Percentiles rank a stretch among this genome's conserved stretches.
phyloP scores from a whole-genome alignment of 2,888 invertebrate genomes.

The Axea sp. region DNA sequence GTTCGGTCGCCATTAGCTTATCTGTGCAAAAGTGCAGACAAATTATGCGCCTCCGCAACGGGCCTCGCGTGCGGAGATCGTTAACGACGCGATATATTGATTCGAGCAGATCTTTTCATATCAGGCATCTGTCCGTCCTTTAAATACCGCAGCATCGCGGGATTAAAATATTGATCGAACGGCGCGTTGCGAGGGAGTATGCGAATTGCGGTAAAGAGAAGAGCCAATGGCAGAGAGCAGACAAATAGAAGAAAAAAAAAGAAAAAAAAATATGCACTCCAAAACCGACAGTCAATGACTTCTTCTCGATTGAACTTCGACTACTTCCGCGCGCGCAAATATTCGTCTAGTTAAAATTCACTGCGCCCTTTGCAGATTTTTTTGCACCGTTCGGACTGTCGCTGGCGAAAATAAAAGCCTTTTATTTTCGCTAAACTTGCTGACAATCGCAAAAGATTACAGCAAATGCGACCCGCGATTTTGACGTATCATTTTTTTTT shows the following conservation, averaged over 20 bases:
- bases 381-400: slow-evolving; percentile 16
- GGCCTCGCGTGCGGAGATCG: slow-evolving; percentile 61
- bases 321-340: slow-evolving; percentile 55
- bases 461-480: too few relatives aligned
- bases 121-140: slow-evolving; percentile 68
- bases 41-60: slow-evolving; percentile 31
- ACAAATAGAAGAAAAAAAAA: too few relatives aligned
- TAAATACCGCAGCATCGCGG: slow-evolving; percentile 79
- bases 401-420: slow-evolving; percentile 14
- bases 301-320: slow-evolving; percentile 63
- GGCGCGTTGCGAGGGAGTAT: slow-evolving; percentile 71
- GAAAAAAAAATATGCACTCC: slow-evolving; percentile 62
- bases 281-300: slow-evolving; percentile 67
- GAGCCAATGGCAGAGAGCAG: slow-evolving; percentile 66
- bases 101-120: slow-evolving; percentile 65
- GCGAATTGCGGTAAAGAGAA: slow-evolving; percentile 73
- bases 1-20: slow-evolving; percentile 53
- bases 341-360: slow-evolving; percentile 56
- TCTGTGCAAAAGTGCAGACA: slow-evolving; percentile 51
- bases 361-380: slow-evolving; percentile 33
- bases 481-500: too few relatives aligned
- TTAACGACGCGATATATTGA: slow-evolving; percentile 67
- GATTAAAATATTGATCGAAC: slow-evolving; percentile 79
- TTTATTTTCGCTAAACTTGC: slow-evolving; percentile 4
- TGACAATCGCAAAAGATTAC: too few relatives aligned